A percentile compares a stretch with the other conserved stretches of the same genome.
Conservation (phyloP, 2,797 vertebrate species). For the Pyrocephalus nanus region DNA sequence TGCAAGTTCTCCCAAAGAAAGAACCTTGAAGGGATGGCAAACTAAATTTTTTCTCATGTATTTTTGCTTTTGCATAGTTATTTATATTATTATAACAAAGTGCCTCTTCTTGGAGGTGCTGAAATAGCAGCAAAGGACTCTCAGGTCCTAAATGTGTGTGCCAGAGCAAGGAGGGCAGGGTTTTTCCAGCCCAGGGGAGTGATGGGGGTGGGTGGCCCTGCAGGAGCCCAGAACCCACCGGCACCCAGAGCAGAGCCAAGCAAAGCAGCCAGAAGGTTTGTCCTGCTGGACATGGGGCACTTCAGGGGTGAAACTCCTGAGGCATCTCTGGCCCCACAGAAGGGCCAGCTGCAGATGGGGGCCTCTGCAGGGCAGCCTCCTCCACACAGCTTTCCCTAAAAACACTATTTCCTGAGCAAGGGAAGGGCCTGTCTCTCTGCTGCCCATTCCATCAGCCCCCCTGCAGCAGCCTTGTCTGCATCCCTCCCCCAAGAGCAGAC, state of each 20-base stretch:
- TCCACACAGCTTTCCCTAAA: accelerated
- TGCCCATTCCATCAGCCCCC: neutral
- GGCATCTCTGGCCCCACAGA: neutral
- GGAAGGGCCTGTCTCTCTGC: neutral
- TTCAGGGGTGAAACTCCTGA: neutral
- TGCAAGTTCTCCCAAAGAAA: neutral
- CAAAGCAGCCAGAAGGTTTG: neutral
- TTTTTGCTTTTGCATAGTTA: neutral
- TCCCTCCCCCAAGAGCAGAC: neutral
- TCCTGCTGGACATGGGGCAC: neutral
- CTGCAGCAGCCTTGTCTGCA: neutral
- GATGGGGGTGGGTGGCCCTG: neutral
- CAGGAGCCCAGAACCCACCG: accelerated
- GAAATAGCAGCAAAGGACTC: neutral
- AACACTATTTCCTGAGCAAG: neutral
- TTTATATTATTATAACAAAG: neutral
- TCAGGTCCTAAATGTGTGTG: neutral
- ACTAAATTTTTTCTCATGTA: neutral
- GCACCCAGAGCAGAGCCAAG: neutral
- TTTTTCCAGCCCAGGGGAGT: neutral
- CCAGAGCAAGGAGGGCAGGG: neutral
- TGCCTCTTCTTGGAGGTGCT: neutral
- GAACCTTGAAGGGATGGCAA: neutral
- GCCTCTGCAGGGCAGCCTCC: neutral
- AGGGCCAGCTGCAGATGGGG: neutral